Evolutionary conservation across 2,113 vertebrate species (phyloP).

Genomic region (Aleadryas rufinucha): DNA sequence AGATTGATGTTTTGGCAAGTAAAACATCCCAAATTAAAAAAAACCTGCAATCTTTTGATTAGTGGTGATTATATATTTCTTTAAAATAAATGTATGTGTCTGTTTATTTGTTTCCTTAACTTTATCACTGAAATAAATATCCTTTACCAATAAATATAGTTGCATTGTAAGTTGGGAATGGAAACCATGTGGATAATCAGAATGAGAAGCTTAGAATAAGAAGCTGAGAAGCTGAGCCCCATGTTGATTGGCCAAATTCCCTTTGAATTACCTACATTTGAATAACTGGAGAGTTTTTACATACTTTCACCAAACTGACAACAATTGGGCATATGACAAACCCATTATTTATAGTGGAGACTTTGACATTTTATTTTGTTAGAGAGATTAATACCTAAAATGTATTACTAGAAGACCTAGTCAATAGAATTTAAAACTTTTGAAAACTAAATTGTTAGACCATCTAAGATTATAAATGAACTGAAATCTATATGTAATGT

Average conservation of each 20-base stretch:
- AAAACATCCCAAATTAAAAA: neutral
- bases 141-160: neutral
- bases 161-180: neutral
- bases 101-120: neutral
- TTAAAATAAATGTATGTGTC: neutral
- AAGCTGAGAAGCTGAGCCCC: neutral
- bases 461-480: neutral
- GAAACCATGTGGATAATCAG: neutral
- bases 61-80: neutral
- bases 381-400: neutral
- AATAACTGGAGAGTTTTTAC: neutral
- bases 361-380: neutral
- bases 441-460: neutral
- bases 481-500: neutral
- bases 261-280: neutral
- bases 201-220: neutral
- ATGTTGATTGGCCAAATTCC: neutral
- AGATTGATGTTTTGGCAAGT: neutral
- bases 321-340: neutral
- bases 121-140: neutral
- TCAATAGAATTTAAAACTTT: neutral
- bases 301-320: neutral
- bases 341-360: neutral
- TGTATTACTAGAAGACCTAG: neutral
- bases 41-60: neutral